These are phyloP conservation scores for Homarus americanus DNA, from an alignment of 1,140 invertebrate genomes.

Conservation along the genomic window DNA sequence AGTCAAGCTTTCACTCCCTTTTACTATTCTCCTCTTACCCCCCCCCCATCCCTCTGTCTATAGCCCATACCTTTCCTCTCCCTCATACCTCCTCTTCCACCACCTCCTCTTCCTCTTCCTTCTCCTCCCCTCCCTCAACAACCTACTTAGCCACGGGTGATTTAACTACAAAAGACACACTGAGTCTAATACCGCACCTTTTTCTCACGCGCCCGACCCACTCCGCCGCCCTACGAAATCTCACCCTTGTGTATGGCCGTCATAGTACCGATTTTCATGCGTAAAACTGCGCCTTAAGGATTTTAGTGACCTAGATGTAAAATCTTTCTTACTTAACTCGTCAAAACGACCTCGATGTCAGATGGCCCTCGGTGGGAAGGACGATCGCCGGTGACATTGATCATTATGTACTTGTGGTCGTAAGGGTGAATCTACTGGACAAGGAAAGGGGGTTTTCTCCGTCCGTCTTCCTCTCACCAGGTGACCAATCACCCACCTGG, in stretches of 20 bases:
- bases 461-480: background rate
- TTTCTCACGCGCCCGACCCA: background rate
- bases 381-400: background rate
- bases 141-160: slow-evolving; percentile 41
- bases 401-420: background rate
- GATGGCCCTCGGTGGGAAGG: no score
- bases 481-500: slow-evolving; percentile 26
- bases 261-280: no score
- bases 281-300: background rate
- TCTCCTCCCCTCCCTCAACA: slow-evolving; percentile 6
- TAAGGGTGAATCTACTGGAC: background rate
- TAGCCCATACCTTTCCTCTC: background rate
- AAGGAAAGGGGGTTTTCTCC: background rate
- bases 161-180: slow-evolving; percentile 34
- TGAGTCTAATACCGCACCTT: slow-evolving; percentile 9
- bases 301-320: slow-evolving; percentile 19
- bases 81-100: background rate
- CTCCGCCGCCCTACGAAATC: background rate
- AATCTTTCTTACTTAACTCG: slow-evolving; percentile 33
- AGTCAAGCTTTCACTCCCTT: no score
- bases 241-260: background rate
- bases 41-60: background rate
- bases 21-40: no score
- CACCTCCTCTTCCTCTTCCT: background rate
- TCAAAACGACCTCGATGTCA: background rate